Percentiles rank a stretch among this genome's conserved stretches.
Evolutionary conservation across 1,140 invertebrate species (phyloP).

Genomic region (Vanessa atalanta): DNA sequence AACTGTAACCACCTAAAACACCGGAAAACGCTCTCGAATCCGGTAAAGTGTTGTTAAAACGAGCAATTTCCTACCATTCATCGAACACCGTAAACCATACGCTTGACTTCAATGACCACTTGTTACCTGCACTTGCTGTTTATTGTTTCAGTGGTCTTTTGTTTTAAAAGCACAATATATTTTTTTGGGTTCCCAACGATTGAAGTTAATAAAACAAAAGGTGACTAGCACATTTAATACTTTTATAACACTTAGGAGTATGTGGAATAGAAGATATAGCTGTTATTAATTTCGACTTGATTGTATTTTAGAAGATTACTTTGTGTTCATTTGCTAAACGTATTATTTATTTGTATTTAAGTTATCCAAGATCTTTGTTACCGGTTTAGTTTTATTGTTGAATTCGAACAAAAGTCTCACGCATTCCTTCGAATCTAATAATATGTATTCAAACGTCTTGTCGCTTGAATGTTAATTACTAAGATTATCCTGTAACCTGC

Average conservation of each 20-base stretch:
- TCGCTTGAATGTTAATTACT: conserved; percentile 50
- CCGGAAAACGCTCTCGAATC: conserved; percentile 42
- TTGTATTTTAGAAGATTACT: background rate
- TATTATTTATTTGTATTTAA: background rate
- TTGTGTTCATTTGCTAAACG: background rate
- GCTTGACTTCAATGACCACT: conserved; percentile 25
- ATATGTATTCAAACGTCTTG: conserved; percentile 31
- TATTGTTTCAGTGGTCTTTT: conserved; percentile 32
- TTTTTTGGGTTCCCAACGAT: background rate
- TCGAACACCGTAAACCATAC: conserved; percentile 35
- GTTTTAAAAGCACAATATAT: conserved; percentile 20
- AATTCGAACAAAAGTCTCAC: conserved; percentile 22
- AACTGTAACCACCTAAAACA: conserved; percentile 21
- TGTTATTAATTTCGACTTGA: background rate
- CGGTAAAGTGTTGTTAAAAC: conserved; percentile 40
- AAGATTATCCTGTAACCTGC: conserved; percentile 53
- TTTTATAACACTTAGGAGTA: too few relatives aligned
- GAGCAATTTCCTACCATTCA: conserved; percentile 46
- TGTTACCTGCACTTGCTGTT: conserved; percentile 33
- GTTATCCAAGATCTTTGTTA: background rate
- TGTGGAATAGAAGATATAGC: too few relatives aligned
- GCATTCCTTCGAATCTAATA: conserved; percentile 28
- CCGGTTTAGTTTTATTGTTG: conserved; percentile 5
- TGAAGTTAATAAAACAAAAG: background rate
- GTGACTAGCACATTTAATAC: background rate